Evolutionary conservation across 37 sponge, comb jelly and placozoan species (phyloP).

Genomic region (Beroe forskalii): DNA sequence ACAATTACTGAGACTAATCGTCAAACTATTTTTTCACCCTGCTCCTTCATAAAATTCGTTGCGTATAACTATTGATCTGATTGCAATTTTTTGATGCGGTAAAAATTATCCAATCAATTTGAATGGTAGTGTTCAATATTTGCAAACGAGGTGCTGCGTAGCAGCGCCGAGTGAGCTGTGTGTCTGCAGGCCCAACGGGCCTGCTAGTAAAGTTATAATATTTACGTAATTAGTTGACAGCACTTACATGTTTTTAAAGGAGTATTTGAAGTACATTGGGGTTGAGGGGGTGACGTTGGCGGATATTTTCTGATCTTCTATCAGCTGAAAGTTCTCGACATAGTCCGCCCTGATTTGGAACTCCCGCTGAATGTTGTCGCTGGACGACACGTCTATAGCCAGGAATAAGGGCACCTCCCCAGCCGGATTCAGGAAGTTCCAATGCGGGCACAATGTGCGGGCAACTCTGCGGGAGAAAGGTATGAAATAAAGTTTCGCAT

Average conservation of each 20-base stretch:
- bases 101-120: no score
- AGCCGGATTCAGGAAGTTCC: background rate
- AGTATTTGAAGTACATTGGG: constrained; percentile 61
- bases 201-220: no score
- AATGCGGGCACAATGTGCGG: constrained; percentile 41
- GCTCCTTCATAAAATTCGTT: no score
- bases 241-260: constrained; percentile 25
- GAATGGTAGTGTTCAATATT: no score
- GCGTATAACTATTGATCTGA: no score
- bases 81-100: no score
- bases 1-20: no score
- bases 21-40: no score
- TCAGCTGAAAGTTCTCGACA: constrained; percentile 43
- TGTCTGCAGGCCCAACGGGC: no score
- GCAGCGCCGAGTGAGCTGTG: no score
- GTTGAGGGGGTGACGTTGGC: constrained; percentile 61
- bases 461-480: constrained; percentile 30
- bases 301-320: constrained; percentile 27
- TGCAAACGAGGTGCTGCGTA: no score
- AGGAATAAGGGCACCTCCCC: background rate
- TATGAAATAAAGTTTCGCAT: background rate
- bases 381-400: constrained; percentile 55
- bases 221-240: no score
- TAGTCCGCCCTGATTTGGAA: constrained; percentile 52
- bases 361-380: constrained; percentile 27